Base-by-base conservation (phyloP, 2,888 invertebrate species). In the Eretmocerus hayati region DNA sequence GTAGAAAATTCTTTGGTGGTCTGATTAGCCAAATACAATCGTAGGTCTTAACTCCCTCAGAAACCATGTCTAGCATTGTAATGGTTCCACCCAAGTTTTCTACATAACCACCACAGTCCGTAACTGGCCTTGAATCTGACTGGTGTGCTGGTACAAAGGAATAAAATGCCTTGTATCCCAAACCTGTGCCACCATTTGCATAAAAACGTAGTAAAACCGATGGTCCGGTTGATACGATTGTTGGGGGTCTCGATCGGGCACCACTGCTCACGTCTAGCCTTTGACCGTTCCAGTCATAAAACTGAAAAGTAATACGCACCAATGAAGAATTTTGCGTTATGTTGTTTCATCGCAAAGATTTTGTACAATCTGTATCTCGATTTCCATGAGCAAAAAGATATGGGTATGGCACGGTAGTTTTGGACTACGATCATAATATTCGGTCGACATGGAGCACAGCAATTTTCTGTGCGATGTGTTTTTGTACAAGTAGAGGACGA, bases 51-150 rank as follows among this genome's bases (percentile, higher is more conserved):
- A 74, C 73, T 2, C 73, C 72, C 50, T 78, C 77, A 37, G 76
- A 75, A 13, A 80, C 76, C 83, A 85, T 84, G 59, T 84, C 79
- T 80, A 84, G 81, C 85, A 85, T 85, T 2, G 84, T 84, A 42
- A 85, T 85, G 13, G 81, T 80, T 1, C 85, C 85, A 3, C 85
- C 85, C 13, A 81, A 74, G 58, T 83, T 81, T 52, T 81, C 80
- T 2, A 85, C 84, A 66, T 79, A 77, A 39, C 85, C 85, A 20
- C 85, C 85, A 60, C 85, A 85, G 67, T 81, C 83, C 75, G 66
- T 58, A 58, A 73, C 67, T 31, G 71, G 71, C 21, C 67, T 65
- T 16, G 64, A 56, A 33, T 71, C 70, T 49, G 63, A 60, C 8
- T 59, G 53, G 48, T 67, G 62, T 5, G 69, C 71, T 42, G 66